Percentiles rank a stretch among this genome's conserved stretches.
phyloP scores from a whole-genome alignment of 2,113 vertebrate genomes.

The Nicator chloris region DNA sequence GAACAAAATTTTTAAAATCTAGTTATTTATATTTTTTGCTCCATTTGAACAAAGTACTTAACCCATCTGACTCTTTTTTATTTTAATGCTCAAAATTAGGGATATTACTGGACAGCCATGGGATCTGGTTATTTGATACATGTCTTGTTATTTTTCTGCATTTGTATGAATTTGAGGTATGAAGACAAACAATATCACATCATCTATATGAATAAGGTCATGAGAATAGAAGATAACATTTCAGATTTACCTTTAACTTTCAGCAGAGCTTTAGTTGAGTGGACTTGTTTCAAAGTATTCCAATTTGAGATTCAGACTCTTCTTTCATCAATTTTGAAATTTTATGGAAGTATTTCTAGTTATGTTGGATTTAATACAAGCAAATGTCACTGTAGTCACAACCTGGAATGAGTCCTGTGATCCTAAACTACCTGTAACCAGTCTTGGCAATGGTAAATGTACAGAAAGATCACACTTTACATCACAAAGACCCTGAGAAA shows the following conservation, averaged over 20 bases:
- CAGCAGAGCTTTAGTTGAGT: neutral
- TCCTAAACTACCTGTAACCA: neutral
- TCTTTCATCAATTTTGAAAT: neutral
- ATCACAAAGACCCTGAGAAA: neutral
- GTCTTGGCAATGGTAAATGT: neutral
- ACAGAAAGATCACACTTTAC: neutral
- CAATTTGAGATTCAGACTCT: neutral
- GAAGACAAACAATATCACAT: neutral
- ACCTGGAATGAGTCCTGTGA: neutral
- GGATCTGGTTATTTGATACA: neutral
- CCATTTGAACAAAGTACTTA: neutral
- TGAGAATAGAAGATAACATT: neutral
- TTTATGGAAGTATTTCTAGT: neutral
- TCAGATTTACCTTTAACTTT: neutral
- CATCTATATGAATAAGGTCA: neutral
- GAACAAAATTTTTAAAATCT: neutral
- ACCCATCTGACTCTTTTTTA: neutral
- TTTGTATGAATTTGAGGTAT: neutral
- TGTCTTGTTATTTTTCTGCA: neutral
- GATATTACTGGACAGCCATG: neutral
- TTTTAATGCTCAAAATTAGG: neutral
- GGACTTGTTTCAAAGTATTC: neutral
- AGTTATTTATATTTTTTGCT: neutral
- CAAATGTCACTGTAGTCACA: neutral
- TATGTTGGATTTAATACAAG: neutral